phyloP scores from a whole-genome alignment of 2,113 vertebrate species.

The Embiotoca jacksoni region DNA sequence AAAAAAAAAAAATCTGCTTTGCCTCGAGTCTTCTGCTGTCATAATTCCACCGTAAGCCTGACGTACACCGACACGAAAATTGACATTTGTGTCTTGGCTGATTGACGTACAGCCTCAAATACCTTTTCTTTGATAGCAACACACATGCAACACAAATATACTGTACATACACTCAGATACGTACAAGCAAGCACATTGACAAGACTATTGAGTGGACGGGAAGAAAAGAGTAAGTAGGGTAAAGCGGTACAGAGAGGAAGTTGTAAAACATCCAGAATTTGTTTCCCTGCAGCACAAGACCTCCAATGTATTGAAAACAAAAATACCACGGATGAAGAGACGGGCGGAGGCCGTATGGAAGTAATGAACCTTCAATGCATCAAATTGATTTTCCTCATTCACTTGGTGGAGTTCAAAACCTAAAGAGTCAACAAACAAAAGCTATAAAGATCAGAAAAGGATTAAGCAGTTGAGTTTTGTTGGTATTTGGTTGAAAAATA shows the following conservation, averaged over 20 bases:
- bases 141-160: not conserved
- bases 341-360: slow-evolving; percentile 13
- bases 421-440: slow-evolving; percentile 21
- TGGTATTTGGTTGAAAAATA: not conserved
- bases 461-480: slow-evolving; percentile 5
- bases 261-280: slow-evolving; percentile 26
- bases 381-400: slow-evolving; percentile 59
- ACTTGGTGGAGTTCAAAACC: slow-evolving; percentile 41
- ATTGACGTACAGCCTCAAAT: slow-evolving; percentile 58
- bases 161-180: not conserved
- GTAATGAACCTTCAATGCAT: slow-evolving; percentile 60
- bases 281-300: slow-evolving; percentile 45
- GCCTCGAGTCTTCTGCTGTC: slow-evolving; percentile 45
- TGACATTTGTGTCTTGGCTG: slow-evolving; percentile 56
- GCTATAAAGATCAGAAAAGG: not conserved
- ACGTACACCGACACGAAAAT: slow-evolving; percentile 43
- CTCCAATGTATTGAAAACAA: slow-evolving; percentile 46
- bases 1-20: not conserved
- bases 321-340: slow-evolving; percentile 34
- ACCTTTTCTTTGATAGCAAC: slow-evolving; percentile 27
- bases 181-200: not conserved
- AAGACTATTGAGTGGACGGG: slow-evolving; percentile 27
- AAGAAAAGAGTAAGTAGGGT: not conserved
- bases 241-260: not conserved
- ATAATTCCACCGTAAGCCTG: slow-evolving; percentile 39